Percentiles rank a stretch among this genome's conserved stretches.
Evolutionary conservation across 1,140 invertebrate species (phyloP).

Genomic region (Rhyacophila brunnea): DNA sequence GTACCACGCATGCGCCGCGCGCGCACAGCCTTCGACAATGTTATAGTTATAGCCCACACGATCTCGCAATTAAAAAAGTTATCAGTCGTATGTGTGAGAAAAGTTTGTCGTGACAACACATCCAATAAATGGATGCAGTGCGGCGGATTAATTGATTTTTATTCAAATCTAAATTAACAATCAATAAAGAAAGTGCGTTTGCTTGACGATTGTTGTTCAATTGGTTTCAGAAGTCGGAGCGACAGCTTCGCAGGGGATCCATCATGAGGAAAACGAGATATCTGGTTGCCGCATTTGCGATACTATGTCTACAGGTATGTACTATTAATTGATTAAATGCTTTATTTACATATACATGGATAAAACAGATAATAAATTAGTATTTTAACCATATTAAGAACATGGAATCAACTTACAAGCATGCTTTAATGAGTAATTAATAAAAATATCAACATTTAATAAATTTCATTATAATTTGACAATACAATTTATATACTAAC

Average conservation of each 20-base stretch:
- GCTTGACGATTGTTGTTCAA: conserved; percentile 7
- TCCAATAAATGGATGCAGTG: background rate
- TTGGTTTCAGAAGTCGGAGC: conserved; percentile 26
- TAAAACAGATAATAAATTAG: too few relatives aligned
- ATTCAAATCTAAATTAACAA: background rate
- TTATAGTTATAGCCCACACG: conserved; percentile 9
- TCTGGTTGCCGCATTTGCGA: conserved; percentile 28
- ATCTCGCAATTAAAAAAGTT: too few relatives aligned
- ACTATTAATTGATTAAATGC: too few relatives aligned
- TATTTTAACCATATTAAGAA: too few relatives aligned
- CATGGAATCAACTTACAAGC: too few relatives aligned
- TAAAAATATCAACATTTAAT: too few relatives aligned
- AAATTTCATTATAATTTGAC: too few relatives aligned
- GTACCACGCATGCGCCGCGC: conserved; percentile 18
- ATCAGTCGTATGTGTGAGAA: too few relatives aligned
- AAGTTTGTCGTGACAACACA: too few relatives aligned
- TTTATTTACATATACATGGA: too few relatives aligned
- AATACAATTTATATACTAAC: too few relatives aligned
- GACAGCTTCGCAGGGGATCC: conserved; percentile 11
- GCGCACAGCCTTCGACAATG: conserved; percentile 9
- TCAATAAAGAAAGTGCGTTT: conserved; percentile 11
- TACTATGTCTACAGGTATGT: conserved; percentile 29
- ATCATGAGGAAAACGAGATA: conserved; percentile 32
- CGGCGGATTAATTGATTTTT: background rate
- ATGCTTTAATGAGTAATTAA: too few relatives aligned